These are phyloP conservation scores for Apostichopus leukothele DNA, from an alignment of 53 echinoderm and acorn worm genomes.

Conservation along the genomic window DNA sequence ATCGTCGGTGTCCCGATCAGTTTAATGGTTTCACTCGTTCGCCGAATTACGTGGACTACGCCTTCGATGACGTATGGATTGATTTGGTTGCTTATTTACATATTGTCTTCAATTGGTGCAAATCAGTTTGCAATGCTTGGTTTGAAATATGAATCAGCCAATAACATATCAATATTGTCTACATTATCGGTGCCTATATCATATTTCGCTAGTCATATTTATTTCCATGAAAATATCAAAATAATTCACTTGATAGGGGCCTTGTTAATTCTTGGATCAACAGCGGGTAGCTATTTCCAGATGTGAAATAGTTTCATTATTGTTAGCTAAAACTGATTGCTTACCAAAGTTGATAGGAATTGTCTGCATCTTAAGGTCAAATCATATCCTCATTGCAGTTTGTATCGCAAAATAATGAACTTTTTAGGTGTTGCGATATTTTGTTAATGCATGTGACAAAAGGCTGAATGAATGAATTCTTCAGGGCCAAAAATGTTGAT, in stretches of 20 bases:
- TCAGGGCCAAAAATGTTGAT: too few relatives aligned
- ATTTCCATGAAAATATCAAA: neutral
- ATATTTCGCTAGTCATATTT: neutral
- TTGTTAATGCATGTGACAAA: too few relatives aligned
- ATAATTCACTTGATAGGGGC: neutral
- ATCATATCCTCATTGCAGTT: too few relatives aligned
- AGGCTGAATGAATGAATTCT: too few relatives aligned
- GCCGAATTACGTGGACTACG: too few relatives aligned
- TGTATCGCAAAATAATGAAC: too few relatives aligned
- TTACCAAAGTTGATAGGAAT: too few relatives aligned
- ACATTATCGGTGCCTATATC: slow-evolving; percentile 9
- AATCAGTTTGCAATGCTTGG: slow-evolving; percentile 29
- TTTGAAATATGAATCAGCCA: slow-evolving; percentile 17
- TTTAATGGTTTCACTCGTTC: too few relatives aligned
- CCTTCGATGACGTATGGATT: neutral
- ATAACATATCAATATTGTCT: slow-evolving; percentile 5
- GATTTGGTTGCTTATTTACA: neutral
- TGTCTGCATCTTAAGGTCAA: too few relatives aligned
- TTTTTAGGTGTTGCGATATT: too few relatives aligned
- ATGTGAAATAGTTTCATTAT: neutral
- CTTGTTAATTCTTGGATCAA: neutral
- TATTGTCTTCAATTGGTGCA: neutral
- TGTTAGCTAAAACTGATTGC: too few relatives aligned
- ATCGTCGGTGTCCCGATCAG: too few relatives aligned
- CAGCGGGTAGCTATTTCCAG: neutral